Evolutionary conservation across 2,797 vertebrate species (phyloP).

Genomic region (Chromobotia macracanthus): DNA sequence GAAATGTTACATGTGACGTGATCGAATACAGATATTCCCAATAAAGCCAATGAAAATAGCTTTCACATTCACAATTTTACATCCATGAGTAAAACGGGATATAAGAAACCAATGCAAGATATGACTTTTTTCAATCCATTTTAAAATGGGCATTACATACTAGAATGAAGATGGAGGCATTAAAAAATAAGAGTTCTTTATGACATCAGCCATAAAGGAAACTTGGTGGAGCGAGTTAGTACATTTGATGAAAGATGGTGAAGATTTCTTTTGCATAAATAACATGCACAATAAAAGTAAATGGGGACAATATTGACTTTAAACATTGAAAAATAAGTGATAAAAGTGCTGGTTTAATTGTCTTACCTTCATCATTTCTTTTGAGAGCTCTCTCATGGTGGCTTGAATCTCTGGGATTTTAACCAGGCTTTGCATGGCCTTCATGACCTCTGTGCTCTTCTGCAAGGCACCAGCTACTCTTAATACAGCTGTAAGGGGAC

Average conservation of each 20-base stretch:
- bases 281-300: background rate
- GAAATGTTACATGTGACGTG: background rate
- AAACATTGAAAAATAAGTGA: background rate
- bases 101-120: no score
- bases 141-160: no score
- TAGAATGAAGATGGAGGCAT: no score
- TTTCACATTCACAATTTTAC: background rate
- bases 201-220: no score
- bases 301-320: background rate
- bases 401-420: constrained; percentile 98
- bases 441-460: constrained; percentile 99
- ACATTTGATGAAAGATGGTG: no score
- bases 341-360: background rate
- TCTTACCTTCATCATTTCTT: constrained; percentile 97
- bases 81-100: no score
- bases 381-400: constrained; percentile 94
- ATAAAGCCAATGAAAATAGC: no score
- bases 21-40: background rate
- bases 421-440: constrained; percentile 93
- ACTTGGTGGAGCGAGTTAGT: no score
- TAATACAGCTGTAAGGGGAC: constrained; percentile 80
- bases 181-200: no score
- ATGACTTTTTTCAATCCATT: no score
- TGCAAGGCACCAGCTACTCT: constrained; percentile 91
- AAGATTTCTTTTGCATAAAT: background rate